Evolutionary conservation across 2,888 invertebrate genomes (phyloP).

Genomic region (Aspidiotus destructor): DNA sequence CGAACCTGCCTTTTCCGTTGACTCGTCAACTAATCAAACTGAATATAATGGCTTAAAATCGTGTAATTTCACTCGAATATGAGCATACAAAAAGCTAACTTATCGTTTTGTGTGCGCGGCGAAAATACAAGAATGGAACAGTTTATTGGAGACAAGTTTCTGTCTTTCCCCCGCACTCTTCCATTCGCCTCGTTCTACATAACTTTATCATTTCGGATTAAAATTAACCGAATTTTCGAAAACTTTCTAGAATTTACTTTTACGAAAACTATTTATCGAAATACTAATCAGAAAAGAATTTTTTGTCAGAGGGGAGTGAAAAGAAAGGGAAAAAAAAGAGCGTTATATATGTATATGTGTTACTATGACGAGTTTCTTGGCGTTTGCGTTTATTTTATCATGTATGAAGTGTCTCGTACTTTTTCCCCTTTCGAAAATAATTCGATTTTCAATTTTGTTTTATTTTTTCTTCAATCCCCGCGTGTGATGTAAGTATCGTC

Average conservation of each 20-base stretch:
- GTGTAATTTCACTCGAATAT: too few relatives aligned
- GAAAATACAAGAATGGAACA: neutral
- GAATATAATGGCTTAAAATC: too few relatives aligned
- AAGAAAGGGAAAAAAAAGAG: neutral
- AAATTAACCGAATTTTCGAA: constrained; percentile 29
- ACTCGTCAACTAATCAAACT: too few relatives aligned
- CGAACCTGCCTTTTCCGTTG: too few relatives aligned
- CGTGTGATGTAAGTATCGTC: neutral
- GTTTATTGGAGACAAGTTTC: constrained; percentile 26
- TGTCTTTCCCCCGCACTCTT: constrained; percentile 15
- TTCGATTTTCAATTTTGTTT: neutral
- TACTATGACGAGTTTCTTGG: too few relatives aligned
- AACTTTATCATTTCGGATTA: constrained; percentile 29
- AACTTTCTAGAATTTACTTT: constrained; percentile 27
- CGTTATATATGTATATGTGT: neutral
- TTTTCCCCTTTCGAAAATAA: neutral
- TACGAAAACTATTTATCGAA: constrained; percentile 28
- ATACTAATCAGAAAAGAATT: constrained; percentile 25
- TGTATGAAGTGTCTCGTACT: too few relatives aligned
- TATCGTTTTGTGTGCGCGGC: neutral
- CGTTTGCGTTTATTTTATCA: too few relatives aligned
- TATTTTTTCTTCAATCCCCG: neutral
- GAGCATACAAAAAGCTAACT: neutral
- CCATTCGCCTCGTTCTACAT: constrained; percentile 10
- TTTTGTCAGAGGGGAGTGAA: neutral